A percentile compares a stretch with the other conserved stretches of the same genome.
These are phyloP conservation scores for Patella vulgata DNA, from an alignment of 1,140 invertebrate genomes.

Conservation along the genomic window DNA sequence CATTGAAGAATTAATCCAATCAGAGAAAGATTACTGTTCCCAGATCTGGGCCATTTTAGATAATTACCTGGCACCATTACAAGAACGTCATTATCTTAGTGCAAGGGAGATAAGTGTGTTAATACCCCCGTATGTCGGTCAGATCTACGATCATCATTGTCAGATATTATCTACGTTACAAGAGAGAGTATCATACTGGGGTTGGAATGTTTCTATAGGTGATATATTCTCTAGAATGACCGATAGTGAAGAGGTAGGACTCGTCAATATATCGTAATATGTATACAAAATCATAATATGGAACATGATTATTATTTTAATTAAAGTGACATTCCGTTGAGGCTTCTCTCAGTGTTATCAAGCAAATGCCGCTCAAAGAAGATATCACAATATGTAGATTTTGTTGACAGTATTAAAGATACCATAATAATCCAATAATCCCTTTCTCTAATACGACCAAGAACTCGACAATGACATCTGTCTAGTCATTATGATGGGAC, in stretches of 20 bases:
- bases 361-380: too few relatives aligned
- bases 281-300: background rate
- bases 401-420: too few relatives aligned
- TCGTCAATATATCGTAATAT: background rate
- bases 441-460: too few relatives aligned
- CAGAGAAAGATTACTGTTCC: slow-evolving; percentile 66
- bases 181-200: slow-evolving; percentile 61
- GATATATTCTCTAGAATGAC: slow-evolving; percentile 47
- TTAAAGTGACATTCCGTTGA: too few relatives aligned
- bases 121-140: slow-evolving; percentile 63
- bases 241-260: slow-evolving; percentile 39
- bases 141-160: slow-evolving; percentile 66
- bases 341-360: too few relatives aligned
- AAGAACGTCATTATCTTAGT: slow-evolving; percentile 54
- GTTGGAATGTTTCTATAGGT: slow-evolving; percentile 36
- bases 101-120: slow-evolving; percentile 56
- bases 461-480: too few relatives aligned
- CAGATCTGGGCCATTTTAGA: slow-evolving; percentile 65
- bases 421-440: too few relatives aligned
- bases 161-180: slow-evolving; percentile 61
- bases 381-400: too few relatives aligned
- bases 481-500: too few relatives aligned
- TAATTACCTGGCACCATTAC: slow-evolving; percentile 62
- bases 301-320: background rate
- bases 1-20: slow-evolving; percentile 62